Evolutionary conservation across 2,113 vertebrate species (phyloP).

Genomic region (Centrocercus urophasianus): DNA sequence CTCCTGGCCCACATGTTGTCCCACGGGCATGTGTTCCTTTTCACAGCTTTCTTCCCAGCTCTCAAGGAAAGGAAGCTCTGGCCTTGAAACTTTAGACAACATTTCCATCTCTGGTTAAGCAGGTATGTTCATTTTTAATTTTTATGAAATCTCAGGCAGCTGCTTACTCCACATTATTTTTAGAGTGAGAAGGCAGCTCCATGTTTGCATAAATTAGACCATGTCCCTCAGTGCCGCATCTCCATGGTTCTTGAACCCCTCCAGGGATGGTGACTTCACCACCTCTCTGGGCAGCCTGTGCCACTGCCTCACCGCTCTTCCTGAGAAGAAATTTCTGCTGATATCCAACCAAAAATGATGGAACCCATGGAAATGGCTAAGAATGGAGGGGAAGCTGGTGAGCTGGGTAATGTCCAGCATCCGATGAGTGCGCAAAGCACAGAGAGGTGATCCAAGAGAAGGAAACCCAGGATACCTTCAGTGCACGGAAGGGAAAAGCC

Average conservation of each 20-base stretch:
- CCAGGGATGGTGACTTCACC: too few relatives aligned
- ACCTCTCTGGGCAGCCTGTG: too few relatives aligned
- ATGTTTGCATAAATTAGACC: background rate
- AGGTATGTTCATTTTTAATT: background rate
- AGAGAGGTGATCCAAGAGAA: background rate
- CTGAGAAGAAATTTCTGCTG: background rate
- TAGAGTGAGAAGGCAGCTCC: background rate
- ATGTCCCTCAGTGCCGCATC: too few relatives aligned
- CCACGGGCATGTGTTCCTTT: background rate
- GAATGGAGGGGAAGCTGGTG: constrained; percentile 5
- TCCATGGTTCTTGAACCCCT: too few relatives aligned
- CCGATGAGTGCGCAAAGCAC: accelerated
- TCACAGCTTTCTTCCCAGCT: background rate
- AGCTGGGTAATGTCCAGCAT: accelerated
- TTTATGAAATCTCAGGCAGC: background rate
- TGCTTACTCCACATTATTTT: background rate
- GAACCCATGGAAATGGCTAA: constrained; percentile 16
- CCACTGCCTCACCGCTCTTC: too few relatives aligned
- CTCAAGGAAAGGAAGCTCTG: background rate
- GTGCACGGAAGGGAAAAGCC: background rate
- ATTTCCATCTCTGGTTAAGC: constrained; percentile 12
- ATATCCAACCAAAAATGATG: constrained; percentile 10
- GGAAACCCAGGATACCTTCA: background rate
- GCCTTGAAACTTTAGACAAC: background rate
- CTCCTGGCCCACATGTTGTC: background rate